phyloP scores from a whole-genome alignment of 1,140 invertebrate species.

The Drosophila sucinea region DNA sequence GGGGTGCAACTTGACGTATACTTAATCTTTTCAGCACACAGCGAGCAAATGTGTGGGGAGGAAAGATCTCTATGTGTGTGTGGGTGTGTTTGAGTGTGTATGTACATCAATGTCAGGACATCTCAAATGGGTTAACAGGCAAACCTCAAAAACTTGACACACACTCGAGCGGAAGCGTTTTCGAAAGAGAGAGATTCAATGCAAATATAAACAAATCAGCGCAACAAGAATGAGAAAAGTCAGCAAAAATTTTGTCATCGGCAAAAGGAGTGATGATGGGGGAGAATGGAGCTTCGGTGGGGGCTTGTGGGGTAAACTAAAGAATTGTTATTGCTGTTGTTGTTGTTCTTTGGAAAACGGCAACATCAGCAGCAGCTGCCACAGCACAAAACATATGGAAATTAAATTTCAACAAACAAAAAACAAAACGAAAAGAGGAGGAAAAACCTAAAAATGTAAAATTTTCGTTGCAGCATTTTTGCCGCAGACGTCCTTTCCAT shows the following conservation, averaged over 20 bases:
- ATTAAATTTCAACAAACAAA: constrained; percentile 66
- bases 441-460: constrained; percentile 41
- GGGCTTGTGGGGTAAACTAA: constrained; percentile 43
- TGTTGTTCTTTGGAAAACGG: constrained; percentile 67
- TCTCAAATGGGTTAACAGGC: constrained; percentile 75
- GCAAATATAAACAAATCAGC: constrained; percentile 80
- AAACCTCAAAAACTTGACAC: constrained; percentile 67
- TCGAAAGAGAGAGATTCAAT: constrained; percentile 61
- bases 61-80: neutral
- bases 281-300: neutral
- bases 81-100: neutral
- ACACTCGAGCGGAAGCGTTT: constrained; percentile 52
- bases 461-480: constrained; percentile 68
- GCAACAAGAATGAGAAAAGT: constrained; percentile 42
- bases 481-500: constrained; percentile 33
- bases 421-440: constrained; percentile 29
- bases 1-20: constrained; percentile 68
- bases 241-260: constrained; percentile 43
- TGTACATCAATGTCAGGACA: constrained; percentile 54
- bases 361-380: constrained; percentile 31
- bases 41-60: neutral
- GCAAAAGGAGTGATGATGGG: constrained; percentile 17
- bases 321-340: constrained; percentile 29
- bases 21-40: constrained; percentile 57
- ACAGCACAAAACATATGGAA: constrained; percentile 59